Percentiles rank a stretch among this genome's conserved stretches.
Evolutionary conservation across 2,888 invertebrate species (phyloP).

Genomic region (Tipula helvola): DNA sequence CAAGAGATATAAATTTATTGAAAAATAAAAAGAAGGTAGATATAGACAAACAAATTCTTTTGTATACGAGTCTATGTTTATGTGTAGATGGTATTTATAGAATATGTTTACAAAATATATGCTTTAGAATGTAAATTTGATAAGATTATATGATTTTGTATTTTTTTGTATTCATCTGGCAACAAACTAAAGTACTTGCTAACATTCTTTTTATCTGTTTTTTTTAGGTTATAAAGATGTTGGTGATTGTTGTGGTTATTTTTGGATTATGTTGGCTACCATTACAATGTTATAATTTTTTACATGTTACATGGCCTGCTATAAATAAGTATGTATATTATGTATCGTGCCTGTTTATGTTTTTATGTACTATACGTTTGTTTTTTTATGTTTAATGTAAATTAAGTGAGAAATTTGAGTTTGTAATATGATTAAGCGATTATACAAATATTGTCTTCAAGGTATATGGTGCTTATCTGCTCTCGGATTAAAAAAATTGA

Average conservation of each 20-base stretch:
- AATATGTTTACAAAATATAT: neutral
- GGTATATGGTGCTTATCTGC: too few species aligned
- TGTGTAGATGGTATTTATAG: constrained; percentile 43
- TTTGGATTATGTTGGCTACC: constrained; percentile 79
- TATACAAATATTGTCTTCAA: too few species aligned
- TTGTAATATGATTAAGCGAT: neutral
- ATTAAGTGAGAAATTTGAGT: neutral
- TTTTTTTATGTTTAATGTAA: neutral
- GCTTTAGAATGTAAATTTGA: neutral
- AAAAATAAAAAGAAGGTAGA: constrained; percentile 70
- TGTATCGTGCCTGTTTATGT: neutral
- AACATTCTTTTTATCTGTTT: neutral
- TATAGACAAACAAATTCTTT: constrained; percentile 18
- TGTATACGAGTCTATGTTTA: neutral
- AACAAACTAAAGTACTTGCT: neutral
- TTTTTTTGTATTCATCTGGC: neutral
- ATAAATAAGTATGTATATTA: constrained; percentile 46
- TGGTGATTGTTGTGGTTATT: constrained; percentile 68
- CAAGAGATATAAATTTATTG: constrained; percentile 64
- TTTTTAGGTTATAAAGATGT: constrained; percentile 74
- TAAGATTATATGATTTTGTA: neutral
- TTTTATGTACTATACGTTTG: too few species aligned
- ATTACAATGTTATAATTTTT: constrained; percentile 58
- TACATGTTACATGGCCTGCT: constrained; percentile 54
- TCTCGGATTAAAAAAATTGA: too few species aligned